Evolutionary conservation across 2,113 vertebrate species (phyloP).

Genomic region (Eublepharis macularius): DNA sequence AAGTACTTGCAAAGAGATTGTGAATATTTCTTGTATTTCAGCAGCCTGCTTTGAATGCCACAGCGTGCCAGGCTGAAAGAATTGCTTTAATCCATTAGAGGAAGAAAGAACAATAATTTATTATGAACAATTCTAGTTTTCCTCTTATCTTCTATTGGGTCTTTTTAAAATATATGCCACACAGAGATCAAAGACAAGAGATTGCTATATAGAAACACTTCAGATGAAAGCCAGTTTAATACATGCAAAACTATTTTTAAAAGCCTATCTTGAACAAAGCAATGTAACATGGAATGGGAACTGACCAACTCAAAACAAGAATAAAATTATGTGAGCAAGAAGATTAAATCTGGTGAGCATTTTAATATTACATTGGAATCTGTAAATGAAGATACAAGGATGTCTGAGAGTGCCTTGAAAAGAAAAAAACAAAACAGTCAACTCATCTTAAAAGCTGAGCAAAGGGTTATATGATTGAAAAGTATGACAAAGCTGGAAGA

Average conservation of each 20-base stretch:
- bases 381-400: neutral
- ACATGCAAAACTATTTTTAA: too few species aligned
- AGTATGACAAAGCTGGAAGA: neutral
- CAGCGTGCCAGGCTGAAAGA: neutral
- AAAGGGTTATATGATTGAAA: neutral
- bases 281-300: neutral
- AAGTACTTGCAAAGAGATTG: neutral
- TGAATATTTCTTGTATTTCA: conserved; percentile 10
- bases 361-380: neutral
- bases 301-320: neutral
- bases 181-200: neutral
- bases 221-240: too few species aligned
- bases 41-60: neutral
- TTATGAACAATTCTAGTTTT: neutral
- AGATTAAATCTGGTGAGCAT: neutral
- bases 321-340: neutral
- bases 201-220: neutral
- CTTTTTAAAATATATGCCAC: neutral
- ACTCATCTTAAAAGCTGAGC: neutral
- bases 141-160: neutral
- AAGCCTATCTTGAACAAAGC: neutral
- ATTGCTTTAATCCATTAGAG: neutral
- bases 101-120: neutral
- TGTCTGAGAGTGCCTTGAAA: neutral
- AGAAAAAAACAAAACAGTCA: neutral